Conservation (phyloP, 1,140 invertebrate species). For the Drosophila chauvacae region DNA sequence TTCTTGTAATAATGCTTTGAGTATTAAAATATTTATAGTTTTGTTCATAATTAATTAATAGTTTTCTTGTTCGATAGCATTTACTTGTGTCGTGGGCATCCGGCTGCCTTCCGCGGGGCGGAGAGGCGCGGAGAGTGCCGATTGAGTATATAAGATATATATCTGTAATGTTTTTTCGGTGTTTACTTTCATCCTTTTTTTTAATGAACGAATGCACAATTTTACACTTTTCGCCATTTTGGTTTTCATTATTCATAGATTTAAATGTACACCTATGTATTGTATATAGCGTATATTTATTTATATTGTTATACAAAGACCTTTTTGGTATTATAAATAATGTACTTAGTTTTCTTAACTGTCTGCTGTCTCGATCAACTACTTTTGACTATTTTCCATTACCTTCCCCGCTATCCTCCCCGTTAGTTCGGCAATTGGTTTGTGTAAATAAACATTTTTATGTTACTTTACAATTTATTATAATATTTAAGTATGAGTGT, state of each 20-base stretch:
- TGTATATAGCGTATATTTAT: slow-evolving; percentile 66
- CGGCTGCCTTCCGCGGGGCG: slow-evolving; percentile 41
- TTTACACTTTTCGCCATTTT: slow-evolving; percentile 81
- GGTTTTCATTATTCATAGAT: slow-evolving; percentile 74
- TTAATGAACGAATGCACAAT: slow-evolving; percentile 82
- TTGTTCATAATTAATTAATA: slow-evolving; percentile 75
- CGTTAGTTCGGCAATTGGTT: slow-evolving; percentile 57
- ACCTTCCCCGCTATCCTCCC: not conserved
- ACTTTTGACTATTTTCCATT: slow-evolving; percentile 65
- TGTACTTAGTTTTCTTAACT: slow-evolving; percentile 48
- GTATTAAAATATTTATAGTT: slow-evolving; percentile 81
- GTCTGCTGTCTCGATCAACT: slow-evolving; percentile 49
- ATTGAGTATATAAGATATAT: slow-evolving; percentile 74
- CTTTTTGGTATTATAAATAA: slow-evolving; percentile 71
- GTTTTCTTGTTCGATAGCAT: slow-evolving; percentile 68
- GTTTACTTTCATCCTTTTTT: slow-evolving; percentile 83
- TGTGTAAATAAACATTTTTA: slow-evolving; percentile 73
- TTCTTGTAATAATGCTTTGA: slow-evolving; percentile 63
- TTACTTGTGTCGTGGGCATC: slow-evolving; percentile 72
- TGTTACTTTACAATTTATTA: slow-evolving; percentile 39
- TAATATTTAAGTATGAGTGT: slow-evolving; percentile 45
- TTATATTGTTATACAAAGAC: slow-evolving; percentile 76
- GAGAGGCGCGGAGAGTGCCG: slow-evolving; percentile 45
- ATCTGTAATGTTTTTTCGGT: slow-evolving; percentile 80
- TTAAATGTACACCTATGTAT: slow-evolving; percentile 79